Base-by-base conservation (phyloP, 2,113 vertebrate species). In the Rattus rattus region DNA sequence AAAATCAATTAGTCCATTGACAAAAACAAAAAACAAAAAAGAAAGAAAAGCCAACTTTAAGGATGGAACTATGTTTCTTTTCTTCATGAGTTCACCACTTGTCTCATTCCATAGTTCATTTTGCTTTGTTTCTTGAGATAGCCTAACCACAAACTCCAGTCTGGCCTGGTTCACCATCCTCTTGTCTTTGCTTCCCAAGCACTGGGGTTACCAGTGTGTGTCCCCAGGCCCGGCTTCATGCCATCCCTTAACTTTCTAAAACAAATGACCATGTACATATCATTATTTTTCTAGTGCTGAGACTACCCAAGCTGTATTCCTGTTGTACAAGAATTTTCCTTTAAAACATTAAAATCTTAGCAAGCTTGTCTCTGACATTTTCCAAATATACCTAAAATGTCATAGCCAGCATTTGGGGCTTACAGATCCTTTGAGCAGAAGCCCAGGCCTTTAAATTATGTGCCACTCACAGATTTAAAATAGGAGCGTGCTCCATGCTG, bases 351-450 rank as follows among this genome's bases (percentile, higher is more conserved):
- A 92, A 98, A 97, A 97, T 96, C 88, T 97, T 96, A 96, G 94
- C 90, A 93, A 93, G 59, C 72, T 97, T 96, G 80, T 93, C 91
- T 96, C 94, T 97, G 97, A 96, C 97, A 98, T 97, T 98, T 98
- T 93, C 86, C 88, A 96, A 97, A 96, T 96, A 92, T 94, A 97
- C 93, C 94, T 93, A 95, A 97, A 97, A 98, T 98, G 97, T 97
- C 97, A 98, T 90, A 96, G 85, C 54, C 84, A 92, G 85, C 88
- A 97, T 97, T 97, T 97, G 92, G 88, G 98, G 87, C 95, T 91
- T 88, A 96, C 92, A 96, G 94, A 94, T 97, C 93, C 95, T 95
- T 96, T 92, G 94, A 97, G 96, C 91, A 80, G 96, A 98, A 97
- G 91, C 96, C 75, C 94, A 98, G 72, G 84, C 72, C 95, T 97